Conservation (phyloP, 2,888 invertebrate species). For the Arctia plantaginis region DNA sequence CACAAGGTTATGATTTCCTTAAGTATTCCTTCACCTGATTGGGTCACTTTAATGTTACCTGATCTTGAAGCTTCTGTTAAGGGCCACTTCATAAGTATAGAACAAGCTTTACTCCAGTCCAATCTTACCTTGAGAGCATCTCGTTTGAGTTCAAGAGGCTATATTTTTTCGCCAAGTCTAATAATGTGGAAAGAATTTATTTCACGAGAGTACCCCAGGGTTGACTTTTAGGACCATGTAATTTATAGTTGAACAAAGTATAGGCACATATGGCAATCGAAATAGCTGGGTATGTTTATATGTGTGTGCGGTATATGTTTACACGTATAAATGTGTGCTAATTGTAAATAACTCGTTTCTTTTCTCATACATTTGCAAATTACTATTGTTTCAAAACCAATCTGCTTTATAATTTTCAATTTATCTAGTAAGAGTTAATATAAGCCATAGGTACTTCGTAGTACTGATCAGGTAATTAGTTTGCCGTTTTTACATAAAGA, state of each 20-base stretch:
- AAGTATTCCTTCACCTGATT: slow-evolving; percentile 3
- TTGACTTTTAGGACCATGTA: slow-evolving; percentile 1
- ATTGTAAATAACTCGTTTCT: too few relatives aligned
- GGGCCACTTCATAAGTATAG: slow-evolving; percentile 9
- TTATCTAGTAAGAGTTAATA: too few relatives aligned
- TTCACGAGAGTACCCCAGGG: background rate
- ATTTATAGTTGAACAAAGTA: slow-evolving; percentile 4
- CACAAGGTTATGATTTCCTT: background rate
- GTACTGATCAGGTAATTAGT: background rate
- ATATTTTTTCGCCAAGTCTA: slow-evolving; percentile 11
- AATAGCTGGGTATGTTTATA: background rate
- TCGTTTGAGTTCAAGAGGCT: slow-evolving; percentile 13
- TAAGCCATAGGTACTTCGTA: too few relatives aligned
- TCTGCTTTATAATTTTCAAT: background rate
- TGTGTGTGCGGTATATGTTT: background rate
- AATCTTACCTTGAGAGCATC: slow-evolving; percentile 9
- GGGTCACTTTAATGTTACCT: slow-evolving; percentile 9
- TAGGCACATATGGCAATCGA: background rate
- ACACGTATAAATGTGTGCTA: background rate
- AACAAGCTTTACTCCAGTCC: slow-evolving; percentile 1
- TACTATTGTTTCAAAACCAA: background rate
- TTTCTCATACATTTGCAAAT: too few relatives aligned
- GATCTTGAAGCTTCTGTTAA: slow-evolving; percentile 6
- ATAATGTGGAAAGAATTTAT: slow-evolving; percentile 10
- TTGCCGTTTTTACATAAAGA: background rate